Evolutionary conservation across 2,113 vertebrate species (phyloP).

Genomic region (Dolichallabes microphthalmus): DNA sequence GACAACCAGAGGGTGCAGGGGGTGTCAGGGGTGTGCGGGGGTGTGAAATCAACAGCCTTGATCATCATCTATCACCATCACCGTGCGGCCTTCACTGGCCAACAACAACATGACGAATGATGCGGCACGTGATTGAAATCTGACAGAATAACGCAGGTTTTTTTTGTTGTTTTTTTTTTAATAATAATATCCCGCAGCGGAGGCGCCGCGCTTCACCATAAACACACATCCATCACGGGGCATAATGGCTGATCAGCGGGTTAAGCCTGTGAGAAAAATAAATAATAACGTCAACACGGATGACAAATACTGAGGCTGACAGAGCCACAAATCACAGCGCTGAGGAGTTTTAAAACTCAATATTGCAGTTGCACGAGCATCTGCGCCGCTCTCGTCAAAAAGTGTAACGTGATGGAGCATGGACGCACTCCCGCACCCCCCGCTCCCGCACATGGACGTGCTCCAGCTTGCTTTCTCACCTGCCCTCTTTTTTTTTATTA

Average conservation of each 20-base stretch:
- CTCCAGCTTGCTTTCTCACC: neutral
- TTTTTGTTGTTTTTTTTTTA: neutral
- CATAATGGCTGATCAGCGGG: conserved; percentile 29
- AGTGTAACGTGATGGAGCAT: neutral
- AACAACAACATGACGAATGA: conserved; percentile 27
- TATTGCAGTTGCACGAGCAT: conserved; percentile 9
- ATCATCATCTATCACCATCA: conserved; percentile 32
- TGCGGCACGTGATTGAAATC: conserved; percentile 24
- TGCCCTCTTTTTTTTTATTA: conserved; percentile 3
- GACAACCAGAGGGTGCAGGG: neutral
- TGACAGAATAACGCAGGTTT: conserved; percentile 23
- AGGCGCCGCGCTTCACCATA: conserved; percentile 14
- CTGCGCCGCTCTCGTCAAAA: neutral
- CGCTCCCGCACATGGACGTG: neutral
- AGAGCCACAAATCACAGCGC: conserved; percentile 23
- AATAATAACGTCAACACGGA: conserved; percentile 3
- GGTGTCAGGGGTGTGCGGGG: neutral
- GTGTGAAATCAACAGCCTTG: conserved; percentile 13
- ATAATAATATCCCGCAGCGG: conserved; percentile 39
- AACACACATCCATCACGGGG: conserved; percentile 36
- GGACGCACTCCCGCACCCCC: neutral
- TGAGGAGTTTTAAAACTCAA: conserved; percentile 30
- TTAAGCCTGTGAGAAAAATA: conserved; percentile 24
- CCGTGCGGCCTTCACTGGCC: conserved; percentile 4
- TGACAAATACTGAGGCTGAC: conserved; percentile 34